Base-by-base conservation (phyloP, 2,888 invertebrate species). In the Halocaridina rubra region DNA sequence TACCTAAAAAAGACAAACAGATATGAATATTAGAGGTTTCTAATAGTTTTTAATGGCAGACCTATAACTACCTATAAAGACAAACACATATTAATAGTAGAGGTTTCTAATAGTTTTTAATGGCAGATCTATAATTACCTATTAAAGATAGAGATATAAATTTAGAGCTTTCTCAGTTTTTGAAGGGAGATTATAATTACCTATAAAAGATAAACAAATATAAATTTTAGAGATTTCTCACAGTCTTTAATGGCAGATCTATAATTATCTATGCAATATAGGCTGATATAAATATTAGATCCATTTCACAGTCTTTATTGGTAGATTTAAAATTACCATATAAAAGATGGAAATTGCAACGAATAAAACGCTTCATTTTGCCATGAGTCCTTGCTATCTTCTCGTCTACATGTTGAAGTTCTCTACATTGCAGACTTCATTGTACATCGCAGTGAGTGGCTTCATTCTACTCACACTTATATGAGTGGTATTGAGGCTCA, bases 71-170 rank as follows among this genome's bases (percentile, higher is more conserved):
- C n/a, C n/a, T n/a, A n/a, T n/a, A 67, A n/a, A 19, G 61, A 75
- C 77, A 61, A n/a, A 8, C 46, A 29, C 59, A 27, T n/a, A n/a
- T 22, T 59, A 95, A 92, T 89, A 94, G 93, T 27, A 97, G 90
- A 0, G 98, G 97, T 39, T 86, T 80, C 29, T 84, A 80, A 80
- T 84, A 88, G 72, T 88, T 86, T 39, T 72, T 86, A 7, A 88
- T 64, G 13, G 86, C 80, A 24, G 88, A 84, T 53, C 88, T 69
- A 79, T 84, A 84, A 72, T n/a, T n/a, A n/a, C n/a, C n/a, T n/a
- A n/a, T n/a, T n/a, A n/a, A n/a, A n/a, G n/a, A n/a, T n/a, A n/a
- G n/a, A n/a, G n/a, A n/a, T n/a, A n/a, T n/a, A n/a, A n/a, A n/a
- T n/a, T n/a, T n/a, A n/a, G n/a, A n/a, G n/a, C n/a, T n/a, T n/a